Evolutionary conservation across 1,140 invertebrate species (phyloP), one percentile per base, ranked within the genome.

Genomic region (Drosophila sechellia): DNA sequence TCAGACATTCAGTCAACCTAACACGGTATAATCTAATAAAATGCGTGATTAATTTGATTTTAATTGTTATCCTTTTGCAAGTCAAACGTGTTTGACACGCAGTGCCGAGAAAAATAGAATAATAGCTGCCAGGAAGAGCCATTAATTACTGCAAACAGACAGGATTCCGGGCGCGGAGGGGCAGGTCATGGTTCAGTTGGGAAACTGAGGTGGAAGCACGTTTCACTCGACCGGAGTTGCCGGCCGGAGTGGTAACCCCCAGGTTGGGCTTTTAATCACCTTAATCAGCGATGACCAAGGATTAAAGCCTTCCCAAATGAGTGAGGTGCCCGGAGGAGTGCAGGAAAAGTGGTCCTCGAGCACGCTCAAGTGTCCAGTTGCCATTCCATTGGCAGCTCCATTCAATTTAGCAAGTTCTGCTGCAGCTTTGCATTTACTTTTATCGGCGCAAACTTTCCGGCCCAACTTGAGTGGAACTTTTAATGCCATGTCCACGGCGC

Each of bases 21-120:
- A 60, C 79, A 83, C 52, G 65, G 83, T 77, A 87, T 87, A 87
- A 87, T 87, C 84, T 79, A 87, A 87, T 87, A 87, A 87, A 89
- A 89, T 89, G 83, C 83, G 79, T 87, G 83, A 89, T 87, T 87
- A 87, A 87, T 87, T 87, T 78, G 84, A 87, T 87, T 87, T 87
- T 87, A 89, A 87, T 87, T 87, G 83, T 89, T 89, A 89, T 87
- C 79, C 83, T 73, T 89, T 86, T 59, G 75, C 75, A 64, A 86
- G 83, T 69, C 70, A 77, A 83, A 83, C 83, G 83, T 86, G 83
- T 86, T 86, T 81, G 73, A 71, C 65, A 66, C 53, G 60, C 70
- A 65, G 48, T 42, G 37, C 48, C 54, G 59, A 52, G 53, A 63
- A 75, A 85, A 85, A 64, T 81, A 69, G 70, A 79, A 86, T 87